Evolutionary conservation across 2,113 vertebrate genomes (phyloP).

Genomic region (Bothrops jararaca): DNA sequence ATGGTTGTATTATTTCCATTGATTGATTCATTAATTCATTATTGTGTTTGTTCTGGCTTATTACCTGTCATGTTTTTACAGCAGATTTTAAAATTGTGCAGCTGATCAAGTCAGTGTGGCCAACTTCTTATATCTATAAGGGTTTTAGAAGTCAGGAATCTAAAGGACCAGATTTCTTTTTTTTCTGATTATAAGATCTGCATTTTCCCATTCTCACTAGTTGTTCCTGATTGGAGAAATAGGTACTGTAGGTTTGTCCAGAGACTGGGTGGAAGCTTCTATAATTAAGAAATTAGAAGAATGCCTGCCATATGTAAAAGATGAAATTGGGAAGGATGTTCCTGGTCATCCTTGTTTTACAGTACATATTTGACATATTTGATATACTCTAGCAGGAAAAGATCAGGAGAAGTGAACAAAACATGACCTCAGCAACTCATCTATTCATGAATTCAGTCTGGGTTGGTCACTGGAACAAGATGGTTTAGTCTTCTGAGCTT

Average conservation of each 20-base stretch:
- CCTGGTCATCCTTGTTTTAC: not conserved
- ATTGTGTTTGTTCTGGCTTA: not conserved
- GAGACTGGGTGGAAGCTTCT: not conserved
- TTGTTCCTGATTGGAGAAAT: not conserved
- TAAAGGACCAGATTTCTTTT: not conserved
- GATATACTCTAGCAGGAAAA: not conserved
- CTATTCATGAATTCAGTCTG: not conserved
- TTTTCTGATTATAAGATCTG: too few relatives aligned
- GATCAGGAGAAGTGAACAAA: not conserved
- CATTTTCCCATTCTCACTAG: not conserved
- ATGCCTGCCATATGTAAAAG: not conserved
- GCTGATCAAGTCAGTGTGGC: not conserved
- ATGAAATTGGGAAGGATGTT: not conserved
- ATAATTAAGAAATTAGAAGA: not conserved
- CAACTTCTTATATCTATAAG: not conserved
- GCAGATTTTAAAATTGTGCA: not conserved
- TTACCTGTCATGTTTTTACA: not conserved
- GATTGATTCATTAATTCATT: not conserved
- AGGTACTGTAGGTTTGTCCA: not conserved
- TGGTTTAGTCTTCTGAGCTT: not conserved
- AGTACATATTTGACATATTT: not conserved
- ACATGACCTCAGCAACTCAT: not conserved
- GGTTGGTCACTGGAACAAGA: not conserved
- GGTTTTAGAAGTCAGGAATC: not conserved
- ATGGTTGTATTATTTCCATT: not conserved